phyloP scores from a whole-genome alignment of 2,888 invertebrate genomes.

The Campopleginae sp. region DNA sequence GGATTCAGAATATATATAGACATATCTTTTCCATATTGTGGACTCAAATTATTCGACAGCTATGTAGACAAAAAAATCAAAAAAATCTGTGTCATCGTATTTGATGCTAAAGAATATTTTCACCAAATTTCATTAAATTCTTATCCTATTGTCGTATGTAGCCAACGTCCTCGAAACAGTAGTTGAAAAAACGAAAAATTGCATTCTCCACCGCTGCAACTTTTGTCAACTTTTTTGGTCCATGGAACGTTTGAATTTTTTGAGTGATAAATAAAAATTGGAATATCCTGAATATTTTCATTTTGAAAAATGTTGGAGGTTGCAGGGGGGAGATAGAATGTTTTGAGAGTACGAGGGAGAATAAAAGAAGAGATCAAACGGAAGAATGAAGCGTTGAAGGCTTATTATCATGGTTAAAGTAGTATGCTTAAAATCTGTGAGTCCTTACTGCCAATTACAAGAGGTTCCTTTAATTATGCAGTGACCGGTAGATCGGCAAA shows the following conservation, averaged over 20 bases:
- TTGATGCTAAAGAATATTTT: too few relatives aligned
- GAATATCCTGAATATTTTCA: not conserved
- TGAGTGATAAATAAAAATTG: not conserved
- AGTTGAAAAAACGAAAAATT: too few relatives aligned
- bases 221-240: not conserved
- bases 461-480: conserved; percentile 82
- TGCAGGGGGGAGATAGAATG: conserved; percentile 32
- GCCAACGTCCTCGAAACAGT: too few relatives aligned
- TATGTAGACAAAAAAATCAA: too few relatives aligned
- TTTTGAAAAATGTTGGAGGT: conserved; percentile 1
- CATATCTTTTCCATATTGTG: too few relatives aligned
- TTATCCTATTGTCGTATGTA: too few relatives aligned
- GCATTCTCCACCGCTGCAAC: too few relatives aligned
- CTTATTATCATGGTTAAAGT: conserved; percentile 38
- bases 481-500: conserved; percentile 76
- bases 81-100: too few relatives aligned
- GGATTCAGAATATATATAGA: too few relatives aligned
- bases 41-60: too few relatives aligned
- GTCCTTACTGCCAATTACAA: conserved; percentile 78
- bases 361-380: conserved; percentile 28
- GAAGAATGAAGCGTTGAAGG: conserved; percentile 21
- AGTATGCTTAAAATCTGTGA: conserved; percentile 33
- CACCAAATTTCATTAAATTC: too few relatives aligned
- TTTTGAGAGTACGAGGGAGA: conserved; percentile 22
- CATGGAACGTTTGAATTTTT: not conserved